A percentile compares a stretch with the other conserved stretches of the same genome.
phyloP scores from a whole-genome alignment of 2,888 invertebrate genomes.

The Habrosyne pyritoides region DNA sequence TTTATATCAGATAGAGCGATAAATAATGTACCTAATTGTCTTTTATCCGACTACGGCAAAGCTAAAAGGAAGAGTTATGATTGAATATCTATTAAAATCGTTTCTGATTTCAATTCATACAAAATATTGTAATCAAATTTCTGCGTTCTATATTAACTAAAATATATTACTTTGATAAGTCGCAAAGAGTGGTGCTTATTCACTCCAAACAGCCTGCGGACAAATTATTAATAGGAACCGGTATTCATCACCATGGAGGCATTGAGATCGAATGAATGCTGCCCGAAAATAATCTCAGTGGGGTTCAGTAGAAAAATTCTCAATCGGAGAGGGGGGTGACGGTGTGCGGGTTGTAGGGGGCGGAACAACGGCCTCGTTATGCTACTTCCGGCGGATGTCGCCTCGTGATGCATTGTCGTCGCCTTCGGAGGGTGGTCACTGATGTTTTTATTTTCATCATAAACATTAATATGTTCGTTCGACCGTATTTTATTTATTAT shows the following conservation, averaged over 20 bases:
- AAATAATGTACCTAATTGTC: no score
- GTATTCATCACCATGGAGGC: slow-evolving; percentile 73
- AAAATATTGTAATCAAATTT: slow-evolving; percentile 11
- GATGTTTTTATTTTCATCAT: slow-evolving; percentile 69
- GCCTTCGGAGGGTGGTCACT: slow-evolving; percentile 71
- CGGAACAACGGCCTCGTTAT: slow-evolving; percentile 80
- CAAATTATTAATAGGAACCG: slow-evolving; percentile 71
- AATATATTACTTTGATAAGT: slow-evolving; percentile 49
- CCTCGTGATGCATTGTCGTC: slow-evolving; percentile 77
- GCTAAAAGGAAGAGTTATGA: background rate
- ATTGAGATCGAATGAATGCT: slow-evolving; percentile 70
- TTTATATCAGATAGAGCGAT: no score
- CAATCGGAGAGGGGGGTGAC: slow-evolving; percentile 25
- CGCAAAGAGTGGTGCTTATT: slow-evolving; percentile 35
- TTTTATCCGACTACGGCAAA: no score
- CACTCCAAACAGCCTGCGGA: slow-evolving; percentile 58
- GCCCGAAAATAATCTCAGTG: slow-evolving; percentile 68
- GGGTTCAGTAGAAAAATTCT: slow-evolving; percentile 50
- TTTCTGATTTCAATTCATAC: background rate
- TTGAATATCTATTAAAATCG: background rate
- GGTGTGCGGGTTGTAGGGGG: slow-evolving; percentile 38
- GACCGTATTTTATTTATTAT: slow-evolving; percentile 34
- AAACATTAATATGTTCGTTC: slow-evolving; percentile 64
- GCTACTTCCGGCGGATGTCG: slow-evolving; percentile 79
- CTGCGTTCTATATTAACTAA: slow-evolving; percentile 41